Base-by-base conservation (phyloP, 2,797 vertebrate genomes). In the Podarcis lilfordi region DNA sequence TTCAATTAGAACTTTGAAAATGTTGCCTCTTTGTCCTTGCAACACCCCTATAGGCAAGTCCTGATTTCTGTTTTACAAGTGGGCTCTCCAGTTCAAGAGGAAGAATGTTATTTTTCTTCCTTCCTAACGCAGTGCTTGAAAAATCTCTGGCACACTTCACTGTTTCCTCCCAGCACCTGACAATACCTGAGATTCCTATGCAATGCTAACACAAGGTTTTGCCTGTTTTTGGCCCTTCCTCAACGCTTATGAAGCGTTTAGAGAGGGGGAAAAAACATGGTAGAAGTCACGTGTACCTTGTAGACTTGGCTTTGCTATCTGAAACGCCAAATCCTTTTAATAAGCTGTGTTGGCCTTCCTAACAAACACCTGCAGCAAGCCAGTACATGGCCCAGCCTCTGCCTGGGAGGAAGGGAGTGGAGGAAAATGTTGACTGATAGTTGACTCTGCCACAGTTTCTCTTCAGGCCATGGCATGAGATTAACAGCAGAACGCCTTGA, bases 401-500 rank as follows among this genome's bases (percentile, higher is more conserved):
- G 27, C 83, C 8, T 25, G 77, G 59, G 61, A 89, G 43, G 64
- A 43, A 40, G 50, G 80, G 43, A 3, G 4, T 59, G 78, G 50
- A 82, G 80, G n/a, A 64, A 3, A 27, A 5, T 25, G 86, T 86
- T 29, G 86, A 55, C 88, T 86, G 82, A 64, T 35, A 71, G 23
- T 35, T 0, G 0, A 0, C 80, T 85, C 45, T 25, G 3, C 74
- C 66, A 25, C 0, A 23, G 6, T 4, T 45, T 64, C n/a, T 89
- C 86, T 45, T 4, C 8, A 0, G 0, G 0, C 25, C 1, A 59
- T 84, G 72, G 23, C 17, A 29, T 76, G 40, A 74, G 21, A 55
- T n/a, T 64, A 37, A 5, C 2, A 77, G 35, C n/a, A 1, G 13
- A 32, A 32, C n/a, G 4, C 0, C 9, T 2, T 45, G 66, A 25